Percentiles rank a stretch among this genome's conserved stretches.
Evolutionary conservation across 1,140 invertebrate genomes (phyloP).

Genomic region (Melanaphis sacchari): DNA sequence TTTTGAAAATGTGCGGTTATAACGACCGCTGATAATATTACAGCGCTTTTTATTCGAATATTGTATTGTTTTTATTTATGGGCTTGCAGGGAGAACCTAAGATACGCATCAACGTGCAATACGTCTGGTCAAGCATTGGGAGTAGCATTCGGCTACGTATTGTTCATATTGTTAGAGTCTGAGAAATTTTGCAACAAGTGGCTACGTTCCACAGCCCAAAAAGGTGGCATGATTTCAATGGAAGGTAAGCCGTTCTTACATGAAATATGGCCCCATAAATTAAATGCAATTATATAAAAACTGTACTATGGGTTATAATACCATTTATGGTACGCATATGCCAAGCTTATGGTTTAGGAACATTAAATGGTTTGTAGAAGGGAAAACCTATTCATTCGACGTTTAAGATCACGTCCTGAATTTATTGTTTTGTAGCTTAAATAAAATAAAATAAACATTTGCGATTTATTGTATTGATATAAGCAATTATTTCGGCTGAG

Average conservation of each 20-base stretch:
- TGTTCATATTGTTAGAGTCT: slow-evolving; percentile 44
- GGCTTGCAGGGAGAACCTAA: slow-evolving; percentile 8
- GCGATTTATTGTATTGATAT: too few species aligned
- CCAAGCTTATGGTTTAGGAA: neutral
- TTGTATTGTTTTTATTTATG: neutral
- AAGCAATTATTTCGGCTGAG: too few species aligned
- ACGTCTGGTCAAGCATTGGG: slow-evolving; percentile 32
- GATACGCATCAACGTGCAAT: slow-evolving; percentile 17
- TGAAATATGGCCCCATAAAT: neutral
- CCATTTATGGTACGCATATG: neutral
- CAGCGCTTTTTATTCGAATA: neutral
- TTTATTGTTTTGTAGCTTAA: too few species aligned
- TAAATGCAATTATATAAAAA: neutral
- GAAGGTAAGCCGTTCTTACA: neutral
- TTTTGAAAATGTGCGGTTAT: too few species aligned
- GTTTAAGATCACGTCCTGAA: too few species aligned
- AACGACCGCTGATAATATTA: neutral
- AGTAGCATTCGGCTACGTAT: neutral
- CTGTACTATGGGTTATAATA: neutral
- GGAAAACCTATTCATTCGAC: too few species aligned
- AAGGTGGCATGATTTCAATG: slow-evolving; percentile 11
- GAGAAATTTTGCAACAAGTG: slow-evolving; percentile 52
- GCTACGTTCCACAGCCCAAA: slow-evolving; percentile 19
- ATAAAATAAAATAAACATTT: too few species aligned
- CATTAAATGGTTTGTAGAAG: too few species aligned